These are phyloP conservation scores for Salvelinus fontinalis DNA, from an alignment of 2,113 vertebrate species.

Conservation along the genomic window DNA sequence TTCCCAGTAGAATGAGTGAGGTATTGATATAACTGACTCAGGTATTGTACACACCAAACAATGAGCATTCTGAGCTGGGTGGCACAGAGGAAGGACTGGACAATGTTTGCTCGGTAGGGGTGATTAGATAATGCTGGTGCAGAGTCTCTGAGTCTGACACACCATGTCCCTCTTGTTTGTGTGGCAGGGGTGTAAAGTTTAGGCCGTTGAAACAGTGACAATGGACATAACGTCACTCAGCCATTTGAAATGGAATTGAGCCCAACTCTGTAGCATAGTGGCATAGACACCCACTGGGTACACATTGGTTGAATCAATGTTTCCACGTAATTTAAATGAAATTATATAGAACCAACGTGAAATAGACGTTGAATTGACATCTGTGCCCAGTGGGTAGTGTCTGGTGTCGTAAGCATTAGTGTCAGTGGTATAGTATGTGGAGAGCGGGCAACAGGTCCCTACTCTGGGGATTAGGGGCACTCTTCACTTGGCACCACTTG, in stretches of 20 bases:
- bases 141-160: neutral
- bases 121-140: neutral
- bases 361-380: too few species aligned
- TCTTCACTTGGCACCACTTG: slow-evolving; percentile 30
- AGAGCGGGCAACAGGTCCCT: slow-evolving; percentile 18
- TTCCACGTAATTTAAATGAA: too few species aligned
- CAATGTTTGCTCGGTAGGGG: slow-evolving; percentile 5
- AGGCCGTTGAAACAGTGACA: neutral
- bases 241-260: slow-evolving; percentile 8
- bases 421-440: neutral
- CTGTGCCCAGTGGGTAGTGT: neutral
- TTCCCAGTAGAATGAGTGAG: neutral
- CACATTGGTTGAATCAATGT: too few species aligned
- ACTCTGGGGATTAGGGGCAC: slow-evolving; percentile 43
- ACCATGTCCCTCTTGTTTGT: neutral
- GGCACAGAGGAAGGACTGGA: slow-evolving; percentile 9
- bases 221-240: neutral
- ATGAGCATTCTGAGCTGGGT: neutral
- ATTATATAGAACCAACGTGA: too few species aligned
- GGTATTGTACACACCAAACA: slow-evolving; percentile 10
- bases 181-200: neutral
- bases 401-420: neutral
- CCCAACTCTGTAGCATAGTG: neutral
- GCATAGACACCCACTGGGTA: too few species aligned
- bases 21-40: neutral